Evolutionary conservation across 2,797 vertebrate genomes (phyloP), one percentile per base, ranked within the genome.

Genomic region (Picus viridis): DNA sequence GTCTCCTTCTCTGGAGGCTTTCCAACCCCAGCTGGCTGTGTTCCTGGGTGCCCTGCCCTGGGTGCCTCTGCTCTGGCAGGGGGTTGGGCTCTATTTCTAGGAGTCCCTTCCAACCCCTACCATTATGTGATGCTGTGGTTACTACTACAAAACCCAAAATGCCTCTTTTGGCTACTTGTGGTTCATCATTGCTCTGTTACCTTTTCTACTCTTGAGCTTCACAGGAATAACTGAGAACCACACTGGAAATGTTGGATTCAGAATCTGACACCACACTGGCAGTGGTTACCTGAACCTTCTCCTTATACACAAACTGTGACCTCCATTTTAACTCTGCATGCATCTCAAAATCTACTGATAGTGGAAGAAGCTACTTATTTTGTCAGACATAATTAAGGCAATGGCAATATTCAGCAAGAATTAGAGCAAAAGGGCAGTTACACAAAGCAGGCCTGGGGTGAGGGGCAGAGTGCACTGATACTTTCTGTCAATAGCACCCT

Each of bases 401-500:
- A 59, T 8, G 4, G 73, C 6, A 76, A 61, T 22, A 58, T 15
- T 34, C 30, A 17, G 16, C 62, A 86, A 39, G 74, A 57, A 78
- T 36, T 7, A 67, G 51, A n/a, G 22, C 30, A 74, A 41, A 83
- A 56, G 83, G 27, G 2, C 47, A 76, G 8, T 18, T 73, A 39
- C 34, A 57, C 23, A 72, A 84, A 58, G 14, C 27, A 22, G 1
- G 1, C 3, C 24, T 74, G 32, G 1, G 1, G 41, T 0, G 1
- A 43, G 11, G 24, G 27, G 3, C 61, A 58, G 61, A 69, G 12
- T 27, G 34, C 5, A 64, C 3, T 1, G 0, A 15, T 36, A 18
- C 65, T 75, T 88, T 69, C 74, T 63, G 11, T 13, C 62, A n/a
- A 12, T 3, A 63, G 4, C 7, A 65, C 56, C 8, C 3, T 16